Conservation (phyloP, 2,113 vertebrate genomes). For the Anser brachyrhynchus region DNA sequence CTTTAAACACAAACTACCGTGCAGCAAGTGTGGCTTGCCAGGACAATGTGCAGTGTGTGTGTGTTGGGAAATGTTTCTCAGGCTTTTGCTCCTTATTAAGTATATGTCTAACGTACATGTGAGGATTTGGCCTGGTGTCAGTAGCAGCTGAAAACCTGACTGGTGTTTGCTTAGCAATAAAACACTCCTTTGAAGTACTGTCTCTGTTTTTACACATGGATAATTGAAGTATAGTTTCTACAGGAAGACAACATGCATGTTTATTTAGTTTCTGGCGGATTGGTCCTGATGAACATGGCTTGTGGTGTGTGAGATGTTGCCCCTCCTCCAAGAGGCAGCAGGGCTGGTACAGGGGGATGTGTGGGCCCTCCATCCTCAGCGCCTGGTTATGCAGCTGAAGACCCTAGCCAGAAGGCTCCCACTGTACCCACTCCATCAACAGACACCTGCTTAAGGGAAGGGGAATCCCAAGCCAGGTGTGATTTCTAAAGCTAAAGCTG, state of each 20-base stretch:
- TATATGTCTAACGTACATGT: not conserved
- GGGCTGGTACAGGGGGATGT: not conserved
- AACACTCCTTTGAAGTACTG: not conserved
- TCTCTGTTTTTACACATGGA: not conserved
- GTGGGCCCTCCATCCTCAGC: not conserved
- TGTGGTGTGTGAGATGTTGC: not conserved
- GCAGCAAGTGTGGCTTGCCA: not conserved
- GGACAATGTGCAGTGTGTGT: not conserved
- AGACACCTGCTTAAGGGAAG: not conserved
- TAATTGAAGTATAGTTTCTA: not conserved
- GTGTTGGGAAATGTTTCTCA: not conserved
- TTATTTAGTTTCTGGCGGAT: not conserved
- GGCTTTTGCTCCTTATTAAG: not conserved
- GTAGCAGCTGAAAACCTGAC: not conserved
- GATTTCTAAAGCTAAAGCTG: not conserved
- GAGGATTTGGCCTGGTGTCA: not conserved
- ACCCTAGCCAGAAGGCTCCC: not conserved
- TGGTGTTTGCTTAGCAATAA: not conserved
- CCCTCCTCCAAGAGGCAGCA: not conserved
- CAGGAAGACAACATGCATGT: not conserved
- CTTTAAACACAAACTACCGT: not conserved
- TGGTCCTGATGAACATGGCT: not conserved
- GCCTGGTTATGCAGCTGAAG: not conserved
- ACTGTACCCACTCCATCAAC: accelerated
- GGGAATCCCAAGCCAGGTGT: not conserved